Evolutionary conservation across 2,797 vertebrate genomes (phyloP).

Genomic region (Melanotaenia maccullochi): DNA sequence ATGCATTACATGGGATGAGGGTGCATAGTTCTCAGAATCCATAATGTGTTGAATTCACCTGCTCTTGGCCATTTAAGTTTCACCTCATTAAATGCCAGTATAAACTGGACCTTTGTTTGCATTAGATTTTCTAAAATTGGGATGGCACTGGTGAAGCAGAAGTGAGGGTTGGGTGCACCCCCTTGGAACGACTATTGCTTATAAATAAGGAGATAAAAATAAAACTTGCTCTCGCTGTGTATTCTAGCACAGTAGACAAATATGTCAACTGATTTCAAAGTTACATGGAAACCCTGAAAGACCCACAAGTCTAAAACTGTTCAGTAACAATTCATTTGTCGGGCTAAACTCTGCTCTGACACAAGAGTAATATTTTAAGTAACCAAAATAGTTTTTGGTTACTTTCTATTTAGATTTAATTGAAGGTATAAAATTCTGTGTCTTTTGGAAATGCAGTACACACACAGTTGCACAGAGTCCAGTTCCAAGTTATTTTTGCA

Average conservation of each 20-base stretch:
- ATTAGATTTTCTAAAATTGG: too few species aligned
- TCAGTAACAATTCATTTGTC: not conserved
- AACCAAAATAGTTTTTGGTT: not conserved
- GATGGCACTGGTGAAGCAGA: too few species aligned
- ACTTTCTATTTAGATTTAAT: constrained; percentile 13
- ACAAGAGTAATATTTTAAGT: not conserved
- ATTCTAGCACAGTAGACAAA: too few species aligned
- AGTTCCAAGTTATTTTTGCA: constrained; percentile 46
- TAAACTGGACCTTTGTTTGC: too few species aligned
- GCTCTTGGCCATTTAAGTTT: too few species aligned
- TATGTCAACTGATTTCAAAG: not conserved
- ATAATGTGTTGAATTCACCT: too few species aligned
- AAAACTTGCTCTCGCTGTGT: not conserved
- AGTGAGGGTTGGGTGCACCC: too few species aligned
- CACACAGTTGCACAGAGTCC: not conserved
- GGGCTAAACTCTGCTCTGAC: not conserved
- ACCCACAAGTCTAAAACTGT: not conserved
- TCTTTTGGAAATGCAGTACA: not conserved
- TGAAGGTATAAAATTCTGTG: constrained; percentile 1
- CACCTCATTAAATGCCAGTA: too few species aligned
- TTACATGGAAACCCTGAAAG: not conserved
- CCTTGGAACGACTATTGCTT: too few species aligned
- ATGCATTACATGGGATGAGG: too few species aligned
- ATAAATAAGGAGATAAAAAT: too few species aligned
- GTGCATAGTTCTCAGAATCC: too few species aligned